Base-by-base conservation (phyloP, 2,113 vertebrate species). In the Lagenorhynchus albirostris region DNA sequence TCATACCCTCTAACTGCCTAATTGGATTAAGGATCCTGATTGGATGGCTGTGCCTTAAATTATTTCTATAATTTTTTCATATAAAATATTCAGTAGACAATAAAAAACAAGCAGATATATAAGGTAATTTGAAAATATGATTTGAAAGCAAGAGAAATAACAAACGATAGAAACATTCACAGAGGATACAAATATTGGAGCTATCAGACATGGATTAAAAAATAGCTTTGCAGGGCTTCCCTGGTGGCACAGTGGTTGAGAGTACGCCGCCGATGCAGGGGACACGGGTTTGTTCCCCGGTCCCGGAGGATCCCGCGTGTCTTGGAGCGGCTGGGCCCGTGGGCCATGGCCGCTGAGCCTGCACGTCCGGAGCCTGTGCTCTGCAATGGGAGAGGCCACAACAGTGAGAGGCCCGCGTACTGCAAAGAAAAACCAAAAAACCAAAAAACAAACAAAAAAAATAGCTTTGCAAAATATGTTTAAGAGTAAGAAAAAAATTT, bases 131-230 rank as follows among this genome's bases (percentile, higher is more conserved):
- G n/a, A 86, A 25, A 83, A 44, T 71, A 47, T 47, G 33, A 89
- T 91, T 84, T 96, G 26, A 96, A 92, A 92, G 21, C 41, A 94
- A 89, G 31, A 80, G 77, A 89, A 55, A 65, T 90, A 90, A 85
- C 13, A 91, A 50, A 55, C 3, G 68, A 55, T 95, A 85, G 81
- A 93, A 95, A 73, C 10, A 92, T 44, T 55, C 50, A 60, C 50
- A 89, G 36, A 47, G 15, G 17, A 85, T 91, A 71, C 63, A 96
- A 33, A 33, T 73, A 85, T 58, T 85, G 41, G 33, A 89, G 26
- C 15, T 81, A 9, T 76, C 36, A 77, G 31, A 63, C 15, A 4
- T 88, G 36, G 58, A 83, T 67, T 94, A 41, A 92, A 91, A 91
- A 94, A 26, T 33, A 80, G 76, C 50, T 82, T 89, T 89, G 38